Evolutionary conservation across 92 coral and sea anemone species (phyloP).

Genomic region (Micromussa lordhowensis): DNA sequence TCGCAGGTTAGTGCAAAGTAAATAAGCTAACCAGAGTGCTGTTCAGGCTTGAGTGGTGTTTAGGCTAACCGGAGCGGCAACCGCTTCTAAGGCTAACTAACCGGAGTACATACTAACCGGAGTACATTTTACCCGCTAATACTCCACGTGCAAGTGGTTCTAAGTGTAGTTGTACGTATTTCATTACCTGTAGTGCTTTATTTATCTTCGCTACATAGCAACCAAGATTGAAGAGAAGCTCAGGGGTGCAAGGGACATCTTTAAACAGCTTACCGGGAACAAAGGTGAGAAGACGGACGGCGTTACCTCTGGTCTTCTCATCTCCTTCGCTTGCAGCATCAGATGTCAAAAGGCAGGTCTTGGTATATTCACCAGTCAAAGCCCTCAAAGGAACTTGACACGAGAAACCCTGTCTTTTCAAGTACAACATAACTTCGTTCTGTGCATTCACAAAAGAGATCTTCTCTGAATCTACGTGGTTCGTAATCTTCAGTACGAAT

Average conservation of each 20-base stretch:
- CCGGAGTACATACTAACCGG: no score
- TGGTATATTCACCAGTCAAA: constrained; percentile 19
- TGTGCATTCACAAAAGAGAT: constrained; percentile 62
- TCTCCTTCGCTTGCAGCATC: neutral
- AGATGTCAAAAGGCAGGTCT: neutral
- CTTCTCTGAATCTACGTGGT: constrained; percentile 61
- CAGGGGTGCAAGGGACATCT: constrained; percentile 32
- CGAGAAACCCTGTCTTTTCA: constrained; percentile 52
- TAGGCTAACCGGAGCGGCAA: no score
- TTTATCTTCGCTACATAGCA: constrained; percentile 52
- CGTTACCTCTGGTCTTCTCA: neutral
- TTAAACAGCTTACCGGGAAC: constrained; percentile 60
- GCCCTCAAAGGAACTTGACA: constrained; percentile 66
- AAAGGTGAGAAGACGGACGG: constrained; percentile 68
- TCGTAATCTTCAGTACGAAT: constrained; percentile 77
- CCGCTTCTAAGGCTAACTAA: no score
- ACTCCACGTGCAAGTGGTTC: no score
- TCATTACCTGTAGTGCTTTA: constrained; percentile 57
- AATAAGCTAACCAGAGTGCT: no score
- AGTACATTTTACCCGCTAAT: no score
- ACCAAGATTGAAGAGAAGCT: constrained; percentile 56
- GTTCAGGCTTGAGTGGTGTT: no score
- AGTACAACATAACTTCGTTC: constrained; percentile 56
- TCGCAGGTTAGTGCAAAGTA: no score
- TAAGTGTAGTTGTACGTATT: no score